Base-by-base conservation (phyloP, 2,888 invertebrate genomes). In the Ephialtes manifestator region DNA sequence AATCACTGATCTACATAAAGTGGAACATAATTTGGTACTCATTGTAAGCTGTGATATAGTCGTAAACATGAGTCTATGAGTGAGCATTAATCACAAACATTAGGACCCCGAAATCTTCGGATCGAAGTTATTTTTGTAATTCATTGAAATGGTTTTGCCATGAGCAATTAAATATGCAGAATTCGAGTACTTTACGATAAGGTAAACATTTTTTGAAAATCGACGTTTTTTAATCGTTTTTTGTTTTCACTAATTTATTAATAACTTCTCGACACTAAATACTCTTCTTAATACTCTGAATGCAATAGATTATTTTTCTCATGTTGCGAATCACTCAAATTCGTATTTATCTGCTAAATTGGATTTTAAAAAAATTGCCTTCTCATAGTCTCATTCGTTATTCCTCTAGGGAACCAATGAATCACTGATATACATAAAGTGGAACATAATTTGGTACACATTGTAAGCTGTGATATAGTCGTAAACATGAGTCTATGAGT, bases 1-100 rank as follows among this genome's bases (percentile, higher is more conserved):
- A 78, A 78, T 84, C 81, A 81, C 70, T 63, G 63, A 81, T 74
- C 53, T 60, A 53, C 68, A 70, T 68, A 65, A 77, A 77, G 65
- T 65, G 48, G 43, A 31, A 65, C 60, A 78, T 81, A 72, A 78
- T 84, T 81, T 84, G 48, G 74, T 68, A 24, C 24, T 70, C 70
- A 53, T 67, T 13, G 46, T 58, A 28, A 28, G 28, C 24, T 58
- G 28, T 8, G 43, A 63, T 78, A 11, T 13, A 39, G 67, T 31
- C 67, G 31, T 35, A 48, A 48, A 70, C 5, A 58, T 35, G 31
- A 48, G 18, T 51, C 5, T 10, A 10, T 53, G 15, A 46, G 39
- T 31, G 58, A 83, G 65, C 71, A 82, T 77, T 53, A 63, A 77
- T 72, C 76, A 82, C 24, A 13, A 20, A 11, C 13, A 28, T 71